These are phyloP conservation scores for Haliclona indistincta DNA, from an alignment of 37 sponge, comb jelly and placozoan species.

Conservation along the genomic window DNA sequence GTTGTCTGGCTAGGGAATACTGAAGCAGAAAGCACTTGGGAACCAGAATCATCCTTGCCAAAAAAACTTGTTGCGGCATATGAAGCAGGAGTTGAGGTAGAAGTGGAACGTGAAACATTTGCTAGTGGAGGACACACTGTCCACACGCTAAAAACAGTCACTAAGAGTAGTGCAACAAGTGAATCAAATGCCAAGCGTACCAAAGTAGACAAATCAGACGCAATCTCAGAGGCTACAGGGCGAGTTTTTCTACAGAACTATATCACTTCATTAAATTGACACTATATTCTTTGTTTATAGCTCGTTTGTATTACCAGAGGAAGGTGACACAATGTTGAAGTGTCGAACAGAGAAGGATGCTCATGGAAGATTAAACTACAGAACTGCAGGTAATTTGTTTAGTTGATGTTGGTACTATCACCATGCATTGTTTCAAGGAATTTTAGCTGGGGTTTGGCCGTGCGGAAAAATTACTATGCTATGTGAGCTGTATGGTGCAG, in stretches of 20 bases:
- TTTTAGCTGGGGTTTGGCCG: constrained; percentile 11
- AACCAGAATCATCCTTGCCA: constrained; percentile 19
- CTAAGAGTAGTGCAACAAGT: background rate
- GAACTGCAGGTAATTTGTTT: background rate
- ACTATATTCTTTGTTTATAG: no score
- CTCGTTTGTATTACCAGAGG: background rate
- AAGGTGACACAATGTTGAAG: background rate
- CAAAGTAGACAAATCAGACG: background rate
- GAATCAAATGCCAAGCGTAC: background rate
- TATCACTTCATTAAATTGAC: no score
- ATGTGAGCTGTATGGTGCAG: constrained; percentile 20
- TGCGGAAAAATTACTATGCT: constrained; percentile 12
- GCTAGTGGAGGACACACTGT: constrained; percentile 16
- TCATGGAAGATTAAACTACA: background rate
- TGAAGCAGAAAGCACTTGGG: constrained; percentile 11
- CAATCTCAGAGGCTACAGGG: no score
- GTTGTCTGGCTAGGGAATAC: constrained; percentile 29
- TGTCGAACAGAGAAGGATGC: background rate
- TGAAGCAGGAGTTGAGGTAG: constrained; percentile 7
- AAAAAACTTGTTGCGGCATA: background rate
- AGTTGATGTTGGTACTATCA: background rate
- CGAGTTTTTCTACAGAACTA: no score
- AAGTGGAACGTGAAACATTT: background rate
- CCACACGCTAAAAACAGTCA: background rate
- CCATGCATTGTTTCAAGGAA: background rate